These are phyloP conservation scores for Drosophila pegasa DNA, from an alignment of 2,888 invertebrate genomes.

Conservation along the genomic window DNA sequence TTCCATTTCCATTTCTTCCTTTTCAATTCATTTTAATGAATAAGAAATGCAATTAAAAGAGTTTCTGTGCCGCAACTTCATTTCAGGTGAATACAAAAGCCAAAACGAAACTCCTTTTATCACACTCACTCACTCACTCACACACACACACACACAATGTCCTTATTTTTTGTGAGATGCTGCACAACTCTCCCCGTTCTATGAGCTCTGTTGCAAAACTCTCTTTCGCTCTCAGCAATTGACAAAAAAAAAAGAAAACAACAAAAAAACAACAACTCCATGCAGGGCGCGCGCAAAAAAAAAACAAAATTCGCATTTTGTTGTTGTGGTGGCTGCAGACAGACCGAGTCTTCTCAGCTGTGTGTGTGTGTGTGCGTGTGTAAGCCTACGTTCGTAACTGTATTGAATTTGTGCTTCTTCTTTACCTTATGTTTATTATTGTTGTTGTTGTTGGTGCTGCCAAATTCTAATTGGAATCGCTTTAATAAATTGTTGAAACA, in stretches of 20 bases:
- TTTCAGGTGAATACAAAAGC: constrained; percentile 30
- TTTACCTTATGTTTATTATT: constrained; percentile 48
- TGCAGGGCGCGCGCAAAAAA: constrained; percentile 35
- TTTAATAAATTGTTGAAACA: constrained; percentile 54
- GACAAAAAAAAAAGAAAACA: constrained; percentile 24
- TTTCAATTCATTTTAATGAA: constrained; percentile 3
- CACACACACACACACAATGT: constrained; percentile 21
- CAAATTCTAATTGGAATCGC: constrained; percentile 40
- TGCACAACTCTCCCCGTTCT: constrained; percentile 61
- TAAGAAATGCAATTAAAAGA: constrained; percentile 15
- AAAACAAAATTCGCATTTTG: constrained; percentile 30
- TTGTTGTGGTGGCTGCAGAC: constrained; percentile 41
- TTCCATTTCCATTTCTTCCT: background rate
- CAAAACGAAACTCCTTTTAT: constrained; percentile 8
- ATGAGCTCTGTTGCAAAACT: constrained; percentile 38
- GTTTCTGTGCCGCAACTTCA: constrained; percentile 29
- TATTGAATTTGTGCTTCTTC: constrained; percentile 24
- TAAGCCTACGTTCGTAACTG: constrained; percentile 6
- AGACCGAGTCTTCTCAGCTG: constrained; percentile 22
- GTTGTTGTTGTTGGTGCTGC: constrained; percentile 24
- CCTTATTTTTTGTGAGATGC: constrained; percentile 46
- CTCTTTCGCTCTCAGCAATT: constrained; percentile 30
- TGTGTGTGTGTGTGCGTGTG: constrained; percentile 13
- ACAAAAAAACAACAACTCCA: constrained; percentile 47
- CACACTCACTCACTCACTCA: constrained; percentile 33